Percentiles rank a stretch among this genome's conserved stretches.
Conservation (phyloP, 2,797 vertebrate genomes). For the Heterohyrax brucei region DNA sequence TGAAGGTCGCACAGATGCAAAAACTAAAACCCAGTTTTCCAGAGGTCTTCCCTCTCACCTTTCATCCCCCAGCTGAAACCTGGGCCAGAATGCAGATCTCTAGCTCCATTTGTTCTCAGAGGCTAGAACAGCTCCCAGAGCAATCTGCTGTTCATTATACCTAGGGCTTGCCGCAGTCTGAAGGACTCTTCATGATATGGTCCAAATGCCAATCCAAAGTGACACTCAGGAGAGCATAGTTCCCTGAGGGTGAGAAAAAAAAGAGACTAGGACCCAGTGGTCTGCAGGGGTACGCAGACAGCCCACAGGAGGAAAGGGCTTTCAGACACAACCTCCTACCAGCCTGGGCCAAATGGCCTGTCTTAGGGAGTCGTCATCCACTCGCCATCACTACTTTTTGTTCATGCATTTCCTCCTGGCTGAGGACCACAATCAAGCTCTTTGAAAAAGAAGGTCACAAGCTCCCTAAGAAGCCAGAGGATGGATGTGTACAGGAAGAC, state of each 20-base stretch:
- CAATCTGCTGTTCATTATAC: background rate
- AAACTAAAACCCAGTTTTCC: background rate
- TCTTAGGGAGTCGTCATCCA: constrained; percentile 54
- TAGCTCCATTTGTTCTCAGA: background rate
- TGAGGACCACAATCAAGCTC: constrained; percentile 75
- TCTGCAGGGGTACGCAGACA: background rate
- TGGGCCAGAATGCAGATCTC: too few species aligned
- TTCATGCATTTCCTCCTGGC: constrained; percentile 86
- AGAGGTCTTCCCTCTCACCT: background rate
- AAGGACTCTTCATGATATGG: constrained; percentile 52
- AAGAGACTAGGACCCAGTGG: background rate
- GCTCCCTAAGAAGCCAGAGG: constrained; percentile 68
- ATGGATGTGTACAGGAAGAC: background rate
- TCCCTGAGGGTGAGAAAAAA: background rate
- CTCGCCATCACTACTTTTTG: constrained; percentile 61
- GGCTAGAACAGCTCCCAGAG: background rate
- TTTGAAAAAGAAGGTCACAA: constrained; percentile 85
- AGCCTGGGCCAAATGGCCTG: constrained; percentile 70
- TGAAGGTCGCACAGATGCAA: background rate
- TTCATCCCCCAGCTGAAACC: background rate
- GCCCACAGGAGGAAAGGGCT: background rate
- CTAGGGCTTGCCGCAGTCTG: background rate
- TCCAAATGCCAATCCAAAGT: background rate
- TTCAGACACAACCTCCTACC: background rate
- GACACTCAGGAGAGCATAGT: background rate